Evolutionary conservation across 1,140 invertebrate species (phyloP).

Genomic region (Lepeophtheirus salmonis): DNA sequence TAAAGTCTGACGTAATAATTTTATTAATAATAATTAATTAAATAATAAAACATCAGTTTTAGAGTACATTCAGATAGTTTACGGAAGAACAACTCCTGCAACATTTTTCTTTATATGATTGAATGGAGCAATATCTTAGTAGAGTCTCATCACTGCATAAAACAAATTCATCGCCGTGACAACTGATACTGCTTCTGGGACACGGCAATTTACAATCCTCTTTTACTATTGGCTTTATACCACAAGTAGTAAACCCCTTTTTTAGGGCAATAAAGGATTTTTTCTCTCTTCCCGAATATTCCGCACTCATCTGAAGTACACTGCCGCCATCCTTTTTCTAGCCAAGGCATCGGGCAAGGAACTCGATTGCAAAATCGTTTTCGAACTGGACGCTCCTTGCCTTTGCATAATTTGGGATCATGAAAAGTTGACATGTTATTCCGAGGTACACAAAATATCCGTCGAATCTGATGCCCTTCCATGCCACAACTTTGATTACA

Average conservation of each 20-base stretch:
- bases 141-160: slow-evolving; percentile 30
- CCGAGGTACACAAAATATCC: slow-evolving; percentile 39
- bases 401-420: slow-evolving; percentile 34
- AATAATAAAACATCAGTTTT: too few relatives aligned
- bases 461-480: slow-evolving; percentile 36
- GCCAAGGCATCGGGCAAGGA: slow-evolving; percentile 25
- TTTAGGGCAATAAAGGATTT: slow-evolving; percentile 31
- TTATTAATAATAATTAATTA: too few relatives aligned
- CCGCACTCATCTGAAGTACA: slow-evolving; percentile 30
- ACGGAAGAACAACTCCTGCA: slow-evolving; percentile 36
- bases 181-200: slow-evolving; percentile 23
- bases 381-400: slow-evolving; percentile 20
- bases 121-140: slow-evolving; percentile 34
- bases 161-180: slow-evolving; percentile 29
- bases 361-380: slow-evolving; percentile 23
- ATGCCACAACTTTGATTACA: slow-evolving; percentile 42
- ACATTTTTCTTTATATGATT: slow-evolving; percentile 34
- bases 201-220: slow-evolving; percentile 22
- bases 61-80: too few relatives aligned
- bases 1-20: too few relatives aligned
- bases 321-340: slow-evolving; percentile 22
- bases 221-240: slow-evolving; percentile 25
- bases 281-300: slow-evolving; percentile 25
- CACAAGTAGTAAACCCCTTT: slow-evolving; percentile 18
- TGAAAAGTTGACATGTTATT: slow-evolving; percentile 27